Percentiles rank a stretch among this genome's conserved stretches.
Conservation (phyloP, 30 jellyfish, hydroid and myxozoan species). For the Cassiopea xamachana region DNA sequence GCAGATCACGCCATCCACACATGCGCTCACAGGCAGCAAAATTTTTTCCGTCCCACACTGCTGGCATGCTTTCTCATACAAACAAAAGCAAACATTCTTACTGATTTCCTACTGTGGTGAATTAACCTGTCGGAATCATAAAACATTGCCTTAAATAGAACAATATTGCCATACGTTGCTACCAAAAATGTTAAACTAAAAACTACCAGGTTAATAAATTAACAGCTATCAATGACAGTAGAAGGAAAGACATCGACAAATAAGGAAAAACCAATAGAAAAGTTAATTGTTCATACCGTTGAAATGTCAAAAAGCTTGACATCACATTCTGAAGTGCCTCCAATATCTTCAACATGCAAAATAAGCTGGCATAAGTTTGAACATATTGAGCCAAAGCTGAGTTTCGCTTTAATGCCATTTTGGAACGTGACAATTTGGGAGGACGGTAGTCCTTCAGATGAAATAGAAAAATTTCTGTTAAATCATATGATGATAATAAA, state of each 20-base stretch:
- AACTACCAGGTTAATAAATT: no score
- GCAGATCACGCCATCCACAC: no score
- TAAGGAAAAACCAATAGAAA: background rate
- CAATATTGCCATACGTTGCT: no score
- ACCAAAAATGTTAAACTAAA: no score
- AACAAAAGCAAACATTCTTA: no score
- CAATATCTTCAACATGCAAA: conserved; percentile 71
- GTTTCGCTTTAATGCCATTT: conserved; percentile 60
- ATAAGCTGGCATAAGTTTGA: conserved; percentile 78
- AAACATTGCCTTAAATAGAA: no score
- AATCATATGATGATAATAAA: background rate
- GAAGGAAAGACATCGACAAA: background rate
- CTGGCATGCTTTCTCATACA: no score
- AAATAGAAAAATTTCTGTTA: background rate
- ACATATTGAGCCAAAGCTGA: conserved; percentile 77
- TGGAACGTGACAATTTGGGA: conserved; percentile 60
- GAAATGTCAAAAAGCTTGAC: conserved; percentile 72
- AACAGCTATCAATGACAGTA: background rate
- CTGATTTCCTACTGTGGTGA: no score
- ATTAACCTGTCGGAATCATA: no score
- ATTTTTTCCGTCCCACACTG: no score
- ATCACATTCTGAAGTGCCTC: conserved; percentile 73
- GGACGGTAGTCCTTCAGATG: conserved; percentile 80
- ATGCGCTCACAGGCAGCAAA: no score
- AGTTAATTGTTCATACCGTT: conserved; percentile 46